Conservation (phyloP, 1,140 invertebrate genomes). For the Steinernema feltiae region DNA sequence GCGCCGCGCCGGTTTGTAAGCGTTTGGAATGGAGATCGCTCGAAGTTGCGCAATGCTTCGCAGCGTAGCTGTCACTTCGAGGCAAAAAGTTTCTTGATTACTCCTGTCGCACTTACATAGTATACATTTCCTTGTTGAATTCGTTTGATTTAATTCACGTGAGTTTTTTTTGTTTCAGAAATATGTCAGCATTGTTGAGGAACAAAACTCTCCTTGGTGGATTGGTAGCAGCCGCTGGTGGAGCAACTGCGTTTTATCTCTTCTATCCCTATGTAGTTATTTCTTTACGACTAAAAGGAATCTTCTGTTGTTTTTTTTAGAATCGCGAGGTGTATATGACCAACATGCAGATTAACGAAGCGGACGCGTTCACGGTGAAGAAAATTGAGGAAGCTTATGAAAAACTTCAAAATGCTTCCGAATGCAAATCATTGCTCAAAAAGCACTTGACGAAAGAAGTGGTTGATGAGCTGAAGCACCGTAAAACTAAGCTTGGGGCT, state of each 20-base stretch:
- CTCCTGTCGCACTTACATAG: no score
- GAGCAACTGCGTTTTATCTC: slow-evolving; percentile 11
- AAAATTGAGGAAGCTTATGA: slow-evolving; percentile 74
- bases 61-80: background rate
- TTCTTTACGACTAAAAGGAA: no score
- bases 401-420: slow-evolving; percentile 42
- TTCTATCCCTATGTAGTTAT: slow-evolving; percentile 18
- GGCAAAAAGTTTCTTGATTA: background rate
- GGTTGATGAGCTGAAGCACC: slow-evolving; percentile 67
- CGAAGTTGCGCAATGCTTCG: background rate
- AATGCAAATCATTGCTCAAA: slow-evolving; percentile 84
- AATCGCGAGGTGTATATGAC: slow-evolving; percentile 18
- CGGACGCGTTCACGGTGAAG: slow-evolving; percentile 61
- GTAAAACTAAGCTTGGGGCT: slow-evolving; percentile 40
- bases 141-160: background rate
- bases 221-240: slow-evolving; percentile 9
- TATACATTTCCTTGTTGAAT: no score
- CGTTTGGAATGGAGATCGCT: background rate
- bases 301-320: slow-evolving; percentile 22
- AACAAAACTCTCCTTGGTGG: background rate
- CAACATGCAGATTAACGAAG: slow-evolving; percentile 29
- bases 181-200: background rate
- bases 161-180: background rate
- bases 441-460: slow-evolving; percentile 83
- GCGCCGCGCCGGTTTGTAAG: background rate